These are phyloP conservation scores for Dinomys branickii DNA, from an alignment of 2,113 vertebrate genomes.

Conservation along the genomic window DNA sequence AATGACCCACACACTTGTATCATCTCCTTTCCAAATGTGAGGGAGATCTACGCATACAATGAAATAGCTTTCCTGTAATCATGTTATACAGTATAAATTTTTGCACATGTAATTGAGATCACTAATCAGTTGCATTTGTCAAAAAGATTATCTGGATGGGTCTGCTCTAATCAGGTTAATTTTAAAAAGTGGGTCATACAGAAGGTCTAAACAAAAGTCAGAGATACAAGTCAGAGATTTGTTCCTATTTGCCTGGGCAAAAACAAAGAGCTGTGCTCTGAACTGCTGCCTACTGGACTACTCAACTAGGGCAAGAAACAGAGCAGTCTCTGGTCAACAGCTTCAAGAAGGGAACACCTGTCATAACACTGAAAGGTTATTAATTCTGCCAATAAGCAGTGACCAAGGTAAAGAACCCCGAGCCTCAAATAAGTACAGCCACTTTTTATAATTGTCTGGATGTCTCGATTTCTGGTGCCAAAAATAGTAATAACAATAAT, in stretches of 20 bases:
- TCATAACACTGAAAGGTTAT: background rate
- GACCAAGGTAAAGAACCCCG: background rate
- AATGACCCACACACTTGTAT: background rate
- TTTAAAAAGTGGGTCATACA: slow-evolving; percentile 8
- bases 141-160: slow-evolving; percentile 18
- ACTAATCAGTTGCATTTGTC: slow-evolving; percentile 42
- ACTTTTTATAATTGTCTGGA: background rate
- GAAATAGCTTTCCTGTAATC: background rate
- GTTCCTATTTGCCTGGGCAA: background rate
- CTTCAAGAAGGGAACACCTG: background rate
- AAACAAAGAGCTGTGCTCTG: background rate
- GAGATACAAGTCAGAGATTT: background rate
- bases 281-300: background rate
- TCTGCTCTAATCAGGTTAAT: background rate
- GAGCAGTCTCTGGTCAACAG: background rate
- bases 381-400: slow-evolving; percentile 45
- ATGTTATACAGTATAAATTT: background rate
- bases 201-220: background rate
- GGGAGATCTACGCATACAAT: slow-evolving; percentile 11
- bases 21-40: background rate
- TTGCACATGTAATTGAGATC: slow-evolving; percentile 51
- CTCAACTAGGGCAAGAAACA: background rate
- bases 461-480: too few species aligned
- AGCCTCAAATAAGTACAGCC: background rate
- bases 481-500: too few species aligned